These are phyloP conservation scores for Vanessa cardui DNA, from an alignment of 2,888 invertebrate genomes.

Conservation along the genomic window DNA sequence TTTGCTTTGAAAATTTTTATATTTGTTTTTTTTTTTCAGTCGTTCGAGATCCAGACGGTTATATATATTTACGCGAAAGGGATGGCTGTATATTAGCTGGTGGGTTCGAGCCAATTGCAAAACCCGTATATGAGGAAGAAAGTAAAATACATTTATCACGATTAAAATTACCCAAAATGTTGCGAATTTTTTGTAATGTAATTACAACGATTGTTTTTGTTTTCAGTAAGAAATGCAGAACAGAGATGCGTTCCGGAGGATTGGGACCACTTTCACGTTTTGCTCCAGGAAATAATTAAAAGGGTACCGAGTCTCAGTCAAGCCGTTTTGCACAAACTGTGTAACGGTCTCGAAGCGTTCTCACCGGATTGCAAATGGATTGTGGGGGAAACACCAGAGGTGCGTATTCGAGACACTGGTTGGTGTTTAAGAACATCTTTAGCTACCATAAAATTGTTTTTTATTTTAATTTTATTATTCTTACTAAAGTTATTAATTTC, in stretches of 20 bases:
- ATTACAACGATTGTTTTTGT: constrained; percentile 8
- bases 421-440: too few species aligned
- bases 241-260: constrained; percentile 91
- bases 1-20: not conserved
- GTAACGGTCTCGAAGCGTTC: constrained; percentile 96
- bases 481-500: too few species aligned
- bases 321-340: constrained; percentile 90
- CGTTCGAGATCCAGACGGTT: constrained; percentile 93
- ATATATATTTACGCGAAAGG: constrained; percentile 92
- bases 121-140: constrained; percentile 92
- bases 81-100: constrained; percentile 93
- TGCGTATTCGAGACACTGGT: constrained; percentile 52
- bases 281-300: constrained; percentile 92
- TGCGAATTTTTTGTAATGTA: too few species aligned
- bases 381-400: constrained; percentile 96
- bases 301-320: constrained; percentile 91
- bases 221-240: constrained; percentile 78
- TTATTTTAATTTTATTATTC: too few species aligned
- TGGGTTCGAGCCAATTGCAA: constrained; percentile 95
- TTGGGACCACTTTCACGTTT: constrained; percentile 97
- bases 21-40: constrained; percentile 74
- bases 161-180: not conserved
- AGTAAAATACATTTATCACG: constrained; percentile 52
- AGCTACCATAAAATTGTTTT: too few species aligned
- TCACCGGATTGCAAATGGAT: constrained; percentile 99